Conservation (phyloP, 2,888 invertebrate genomes). For the Tetrapedia diversipes region DNA sequence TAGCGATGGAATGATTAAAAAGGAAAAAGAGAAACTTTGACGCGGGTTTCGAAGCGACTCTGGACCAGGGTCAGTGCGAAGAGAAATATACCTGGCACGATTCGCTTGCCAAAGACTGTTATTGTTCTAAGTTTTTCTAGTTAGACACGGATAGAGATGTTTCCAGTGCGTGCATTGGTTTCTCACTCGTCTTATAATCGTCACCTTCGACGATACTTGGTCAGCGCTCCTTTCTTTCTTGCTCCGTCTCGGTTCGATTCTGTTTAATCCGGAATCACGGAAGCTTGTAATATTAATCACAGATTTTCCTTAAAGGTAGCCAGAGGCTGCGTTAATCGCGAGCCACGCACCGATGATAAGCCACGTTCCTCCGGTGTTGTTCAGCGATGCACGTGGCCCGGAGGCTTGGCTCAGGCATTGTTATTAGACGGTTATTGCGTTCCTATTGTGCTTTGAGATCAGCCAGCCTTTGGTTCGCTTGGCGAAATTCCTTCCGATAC, state of each 20-base stretch:
- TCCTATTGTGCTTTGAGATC: constrained; percentile 31
- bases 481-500: neutral
- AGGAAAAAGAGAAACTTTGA: constrained; percentile 36
- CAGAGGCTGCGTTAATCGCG: constrained; percentile 24
- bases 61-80: constrained; percentile 42
- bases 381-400: constrained; percentile 43
- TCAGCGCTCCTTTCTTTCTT: neutral
- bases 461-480: constrained; percentile 7
- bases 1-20: constrained; percentile 36
- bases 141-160: constrained; percentile 24
- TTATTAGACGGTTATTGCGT: constrained; percentile 51
- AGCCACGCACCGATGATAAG: constrained; percentile 30
- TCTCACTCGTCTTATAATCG: neutral
- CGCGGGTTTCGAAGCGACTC: constrained; percentile 32
- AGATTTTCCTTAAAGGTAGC: neutral
- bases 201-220: neutral
- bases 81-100: constrained; percentile 27
- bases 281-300: constrained; percentile 18
- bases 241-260: neutral
- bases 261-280: neutral
- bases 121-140: constrained; percentile 27
- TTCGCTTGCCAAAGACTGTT: constrained; percentile 48
- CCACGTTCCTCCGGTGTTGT: constrained; percentile 33
- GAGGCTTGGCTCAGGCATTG: constrained; percentile 48
- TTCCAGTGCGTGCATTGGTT: constrained; percentile 24